Conservation (phyloP, 2,888 invertebrate species). For the Luperina nickerlii region DNA sequence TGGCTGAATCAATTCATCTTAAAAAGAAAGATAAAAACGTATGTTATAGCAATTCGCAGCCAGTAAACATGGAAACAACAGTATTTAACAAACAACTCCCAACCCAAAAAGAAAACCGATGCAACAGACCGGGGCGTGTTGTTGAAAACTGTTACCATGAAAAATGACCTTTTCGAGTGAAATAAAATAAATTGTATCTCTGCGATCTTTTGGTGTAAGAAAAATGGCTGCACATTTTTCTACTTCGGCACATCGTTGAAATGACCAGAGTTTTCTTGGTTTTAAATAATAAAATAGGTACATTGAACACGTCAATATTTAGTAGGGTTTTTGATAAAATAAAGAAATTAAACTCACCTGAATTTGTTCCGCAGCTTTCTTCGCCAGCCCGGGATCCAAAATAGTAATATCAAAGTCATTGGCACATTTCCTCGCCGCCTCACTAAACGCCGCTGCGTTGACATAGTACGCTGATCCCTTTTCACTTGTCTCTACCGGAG, state of each 20-base stretch:
- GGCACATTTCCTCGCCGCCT: constrained; percentile 79
- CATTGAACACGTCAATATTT: background rate
- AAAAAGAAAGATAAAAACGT: background rate
- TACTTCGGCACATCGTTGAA: constrained; percentile 15
- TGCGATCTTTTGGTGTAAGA: constrained; percentile 64
- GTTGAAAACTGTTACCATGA: constrained; percentile 73
- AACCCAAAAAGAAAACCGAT: constrained; percentile 39
- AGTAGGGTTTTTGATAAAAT: background rate
- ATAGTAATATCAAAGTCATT: constrained; percentile 84
- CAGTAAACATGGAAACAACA: constrained; percentile 57
- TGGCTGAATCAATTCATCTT: background rate
- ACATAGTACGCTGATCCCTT: constrained; percentile 80
- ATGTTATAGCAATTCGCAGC: background rate
- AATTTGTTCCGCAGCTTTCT: constrained; percentile 87
- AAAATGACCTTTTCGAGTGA: constrained; percentile 71
- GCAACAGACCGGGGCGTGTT: constrained; percentile 42
- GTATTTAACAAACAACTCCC: constrained; percentile 11
- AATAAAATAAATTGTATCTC: constrained; percentile 75
- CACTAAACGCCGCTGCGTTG: constrained; percentile 85
- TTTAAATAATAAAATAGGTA: background rate
- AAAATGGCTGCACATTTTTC: constrained; percentile 59
- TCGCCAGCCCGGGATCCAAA: constrained; percentile 84
- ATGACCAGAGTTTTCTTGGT: background rate
- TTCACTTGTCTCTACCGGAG: constrained; percentile 89
- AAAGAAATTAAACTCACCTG: constrained; percentile 78